Conservation (phyloP, 2,113 vertebrate genomes). For the Pleuronectes platessa region DNA sequence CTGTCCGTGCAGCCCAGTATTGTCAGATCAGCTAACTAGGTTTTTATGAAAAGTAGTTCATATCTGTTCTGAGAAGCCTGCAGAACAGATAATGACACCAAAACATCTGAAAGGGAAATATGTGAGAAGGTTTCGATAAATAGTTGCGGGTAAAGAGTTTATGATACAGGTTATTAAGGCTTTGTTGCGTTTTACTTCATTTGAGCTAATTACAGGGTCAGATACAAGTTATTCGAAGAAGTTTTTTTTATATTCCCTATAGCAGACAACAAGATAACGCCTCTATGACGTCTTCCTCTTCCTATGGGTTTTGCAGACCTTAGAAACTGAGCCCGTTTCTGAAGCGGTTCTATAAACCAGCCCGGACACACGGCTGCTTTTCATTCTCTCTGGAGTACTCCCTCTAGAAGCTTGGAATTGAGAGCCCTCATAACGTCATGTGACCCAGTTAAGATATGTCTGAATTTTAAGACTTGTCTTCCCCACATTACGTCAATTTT, state of each 20-base stretch:
- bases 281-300: background rate
- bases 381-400: slow-evolving; percentile 58
- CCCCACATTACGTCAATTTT: slow-evolving; percentile 58
- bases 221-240: background rate
- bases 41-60: no score
- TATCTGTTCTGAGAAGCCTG: no score
- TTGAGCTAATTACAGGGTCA: background rate
- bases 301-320: slow-evolving; percentile 16
- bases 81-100: no score
- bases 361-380: slow-evolving; percentile 67
- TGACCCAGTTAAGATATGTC: slow-evolving; percentile 64
- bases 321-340: slow-evolving; percentile 22
- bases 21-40: no score
- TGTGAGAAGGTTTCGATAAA: no score
- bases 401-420: slow-evolving; percentile 50
- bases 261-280: background rate
- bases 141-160: no score
- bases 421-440: slow-evolving; percentile 71
- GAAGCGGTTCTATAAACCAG: slow-evolving; percentile 18
- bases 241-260: no score
- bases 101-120: no score
- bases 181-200: background rate
- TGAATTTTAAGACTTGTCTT: slow-evolving; percentile 36
- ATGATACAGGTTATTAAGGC: no score
- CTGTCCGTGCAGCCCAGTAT: no score